Conservation (phyloP, 2,888 invertebrate genomes). For the Ophion obscuratus region DNA sequence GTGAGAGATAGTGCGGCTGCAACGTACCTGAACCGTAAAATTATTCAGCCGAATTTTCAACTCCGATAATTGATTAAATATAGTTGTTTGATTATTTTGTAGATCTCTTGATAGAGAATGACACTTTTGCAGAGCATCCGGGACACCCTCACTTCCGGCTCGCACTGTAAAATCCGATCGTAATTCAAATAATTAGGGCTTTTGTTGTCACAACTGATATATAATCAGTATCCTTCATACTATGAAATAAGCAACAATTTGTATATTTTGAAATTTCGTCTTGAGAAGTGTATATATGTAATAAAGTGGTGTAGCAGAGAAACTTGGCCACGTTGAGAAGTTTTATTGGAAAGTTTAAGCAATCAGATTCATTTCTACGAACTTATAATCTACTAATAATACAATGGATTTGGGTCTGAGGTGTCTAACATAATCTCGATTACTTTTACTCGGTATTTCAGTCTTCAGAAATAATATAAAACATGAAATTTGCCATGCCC, state of each 20-base stretch:
- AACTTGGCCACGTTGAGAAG: no score
- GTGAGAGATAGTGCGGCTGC: neutral
- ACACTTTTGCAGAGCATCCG: slow-evolving; percentile 89
- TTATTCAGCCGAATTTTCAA: slow-evolving; percentile 86
- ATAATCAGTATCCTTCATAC: neutral
- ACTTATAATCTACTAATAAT: no score
- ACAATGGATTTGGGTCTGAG: no score
- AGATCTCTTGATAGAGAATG: slow-evolving; percentile 89
- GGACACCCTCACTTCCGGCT: slow-evolving; percentile 89
- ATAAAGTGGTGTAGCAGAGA: no score
- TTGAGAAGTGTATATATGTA: no score
- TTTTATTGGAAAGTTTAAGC: no score
- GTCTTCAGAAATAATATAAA: neutral
- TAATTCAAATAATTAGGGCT: neutral
- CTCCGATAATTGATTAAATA: slow-evolving; percentile 86
- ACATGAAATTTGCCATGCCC: no score
- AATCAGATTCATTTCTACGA: no score
- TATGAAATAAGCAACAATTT: neutral
- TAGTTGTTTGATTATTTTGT: slow-evolving; percentile 88
- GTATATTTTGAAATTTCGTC: no score
- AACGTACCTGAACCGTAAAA: slow-evolving; percentile 84
- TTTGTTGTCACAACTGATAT: neutral
- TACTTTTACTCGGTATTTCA: no score
- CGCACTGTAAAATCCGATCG: slow-evolving; percentile 84
- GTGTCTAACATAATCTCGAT: no score